These are phyloP conservation scores for Tonatia bakeri DNA, from an alignment of 2,113 vertebrate genomes.

Conservation along the genomic window DNA sequence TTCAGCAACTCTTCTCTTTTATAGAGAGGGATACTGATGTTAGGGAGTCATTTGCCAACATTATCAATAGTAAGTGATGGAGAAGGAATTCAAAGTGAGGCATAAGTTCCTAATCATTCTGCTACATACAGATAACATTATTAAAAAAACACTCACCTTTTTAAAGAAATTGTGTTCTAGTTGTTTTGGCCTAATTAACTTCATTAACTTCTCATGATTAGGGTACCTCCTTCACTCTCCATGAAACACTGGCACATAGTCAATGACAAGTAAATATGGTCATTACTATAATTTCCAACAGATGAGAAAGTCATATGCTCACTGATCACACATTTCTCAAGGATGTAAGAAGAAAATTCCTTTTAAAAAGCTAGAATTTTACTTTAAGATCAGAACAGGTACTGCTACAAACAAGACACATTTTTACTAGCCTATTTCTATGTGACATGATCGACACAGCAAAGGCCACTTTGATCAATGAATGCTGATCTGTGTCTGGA, in stretches of 20 bases:
- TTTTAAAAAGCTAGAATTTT: not conserved
- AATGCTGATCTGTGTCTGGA: slow-evolving; percentile 56
- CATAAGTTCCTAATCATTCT: not conserved
- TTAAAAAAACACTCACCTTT: not conserved
- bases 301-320: not conserved
- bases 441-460: slow-evolving; percentile 62
- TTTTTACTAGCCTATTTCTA: slow-evolving; percentile 66
- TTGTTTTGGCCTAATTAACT: not conserved
- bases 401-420: slow-evolving; percentile 57
- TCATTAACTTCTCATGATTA: not conserved
- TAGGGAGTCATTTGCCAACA: not conserved
- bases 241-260: not conserved
- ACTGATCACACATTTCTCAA: not conserved
- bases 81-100: not conserved
- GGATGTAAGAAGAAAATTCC: not conserved
- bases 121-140: not conserved
- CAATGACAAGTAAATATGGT: not conserved
- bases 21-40: not conserved
- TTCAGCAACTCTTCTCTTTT: not conserved
- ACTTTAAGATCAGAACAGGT: slow-evolving; percentile 62
- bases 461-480: slow-evolving; percentile 45
- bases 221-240: not conserved
- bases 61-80: not conserved
- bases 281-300: not conserved
- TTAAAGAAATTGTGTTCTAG: not conserved